These are phyloP conservation scores for Plusia festucae DNA, from an alignment of 2,888 invertebrate genomes.

Conservation along the genomic window DNA sequence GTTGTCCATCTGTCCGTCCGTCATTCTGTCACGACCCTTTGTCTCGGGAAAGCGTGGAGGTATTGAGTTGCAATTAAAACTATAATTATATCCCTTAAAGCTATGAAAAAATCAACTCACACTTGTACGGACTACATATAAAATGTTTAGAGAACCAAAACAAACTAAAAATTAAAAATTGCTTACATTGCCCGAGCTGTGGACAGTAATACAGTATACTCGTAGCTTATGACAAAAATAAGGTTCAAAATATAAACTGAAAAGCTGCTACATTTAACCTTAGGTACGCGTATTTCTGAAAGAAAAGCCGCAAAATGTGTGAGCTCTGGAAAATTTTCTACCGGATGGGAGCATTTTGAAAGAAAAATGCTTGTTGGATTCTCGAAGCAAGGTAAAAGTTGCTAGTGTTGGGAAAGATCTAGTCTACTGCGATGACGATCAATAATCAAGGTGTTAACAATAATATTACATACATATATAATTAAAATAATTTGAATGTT, in stretches of 20 bases:
- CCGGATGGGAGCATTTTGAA: constrained; percentile 61
- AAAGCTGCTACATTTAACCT: constrained; percentile 45
- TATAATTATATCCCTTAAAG: no score
- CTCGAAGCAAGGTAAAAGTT: constrained; percentile 48
- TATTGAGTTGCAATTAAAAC: no score
- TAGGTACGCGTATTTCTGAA: constrained; percentile 51
- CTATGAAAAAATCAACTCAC: no score
- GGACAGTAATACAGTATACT: no score
- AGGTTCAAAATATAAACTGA: constrained; percentile 28
- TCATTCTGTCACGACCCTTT: no score
- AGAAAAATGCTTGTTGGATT: constrained; percentile 67
- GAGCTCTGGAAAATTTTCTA: constrained; percentile 56
- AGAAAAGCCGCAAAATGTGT: constrained; percentile 60
- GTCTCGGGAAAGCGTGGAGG: no score
- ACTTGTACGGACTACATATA: no score
- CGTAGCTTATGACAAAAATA: constrained; percentile 5
- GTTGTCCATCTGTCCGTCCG: no score
- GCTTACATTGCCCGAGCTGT: neutral
- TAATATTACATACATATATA: no score
- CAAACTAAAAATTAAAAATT: neutral
- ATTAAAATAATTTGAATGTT: no score
- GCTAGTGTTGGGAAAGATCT: constrained; percentile 37
- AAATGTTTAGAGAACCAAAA: neutral
- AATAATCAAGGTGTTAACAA: constrained; percentile 6
- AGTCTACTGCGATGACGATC: constrained; percentile 30